A percentile compares a stretch with the other conserved stretches of the same genome.
Conservation (phyloP, 23 tunicate species). For the Styela clava region DNA sequence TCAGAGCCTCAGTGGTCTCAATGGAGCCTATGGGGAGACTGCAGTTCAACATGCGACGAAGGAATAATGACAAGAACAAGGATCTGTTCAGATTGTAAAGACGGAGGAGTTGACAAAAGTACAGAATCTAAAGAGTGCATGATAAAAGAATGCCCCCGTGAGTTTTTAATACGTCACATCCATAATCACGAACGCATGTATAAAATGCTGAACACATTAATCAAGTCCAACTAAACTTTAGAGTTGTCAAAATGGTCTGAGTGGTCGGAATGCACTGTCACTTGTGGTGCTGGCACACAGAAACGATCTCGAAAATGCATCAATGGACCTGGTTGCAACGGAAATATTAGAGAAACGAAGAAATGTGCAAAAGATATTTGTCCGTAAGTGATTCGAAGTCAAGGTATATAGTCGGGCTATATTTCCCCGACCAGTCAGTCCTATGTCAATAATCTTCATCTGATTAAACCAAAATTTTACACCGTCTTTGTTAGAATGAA, state of each 20-base stretch:
- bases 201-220: too few relatives aligned
- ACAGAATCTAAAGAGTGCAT: constrained; percentile 20
- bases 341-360: not conserved
- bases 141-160: constrained; percentile 13
- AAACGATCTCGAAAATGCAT: constrained; percentile 12
- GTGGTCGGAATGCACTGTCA: constrained; percentile 24
- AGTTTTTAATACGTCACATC: not conserved
- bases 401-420: not conserved
- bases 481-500: too few relatives aligned
- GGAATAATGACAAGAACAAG: constrained; percentile 4
- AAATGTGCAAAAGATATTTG: not conserved
- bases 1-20: not conserved
- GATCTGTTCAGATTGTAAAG: not conserved
- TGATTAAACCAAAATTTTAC: too few relatives aligned
- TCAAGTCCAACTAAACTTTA: too few relatives aligned
- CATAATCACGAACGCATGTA: too few relatives aligned
- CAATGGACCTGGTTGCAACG: constrained; percentile 3
- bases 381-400: not conserved
- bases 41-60: constrained; percentile 11
- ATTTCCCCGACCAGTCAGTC: not conserved
- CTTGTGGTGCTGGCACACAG: constrained; percentile 18
- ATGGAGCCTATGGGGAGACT: constrained; percentile 21
- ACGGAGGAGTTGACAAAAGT: not conserved
- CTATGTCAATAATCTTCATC: not conserved
- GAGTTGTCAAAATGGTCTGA: constrained; percentile 3